Evolutionary conservation across 2,797 vertebrate genomes (phyloP).

Genomic region (Pitangus sulphuratus): DNA sequence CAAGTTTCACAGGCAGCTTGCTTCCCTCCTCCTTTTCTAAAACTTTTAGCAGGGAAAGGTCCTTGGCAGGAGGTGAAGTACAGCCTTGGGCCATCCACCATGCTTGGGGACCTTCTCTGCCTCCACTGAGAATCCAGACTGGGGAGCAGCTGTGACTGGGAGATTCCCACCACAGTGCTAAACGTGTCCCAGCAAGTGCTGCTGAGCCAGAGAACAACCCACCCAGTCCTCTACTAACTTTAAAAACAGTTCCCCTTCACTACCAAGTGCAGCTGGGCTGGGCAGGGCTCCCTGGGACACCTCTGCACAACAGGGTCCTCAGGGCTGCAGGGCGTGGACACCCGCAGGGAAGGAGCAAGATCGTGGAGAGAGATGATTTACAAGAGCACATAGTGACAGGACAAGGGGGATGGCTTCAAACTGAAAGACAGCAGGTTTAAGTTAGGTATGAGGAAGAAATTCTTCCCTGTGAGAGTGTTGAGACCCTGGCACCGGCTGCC

Average conservation of each 20-base stretch:
- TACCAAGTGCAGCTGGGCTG: not conserved
- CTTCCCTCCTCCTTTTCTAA: not conserved
- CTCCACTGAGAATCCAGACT: not conserved
- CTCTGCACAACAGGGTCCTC: not conserved
- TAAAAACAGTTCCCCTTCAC: not conserved
- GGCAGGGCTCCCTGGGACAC: fast-evolving
- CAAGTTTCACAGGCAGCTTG: not conserved
- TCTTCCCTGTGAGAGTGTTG: not conserved
- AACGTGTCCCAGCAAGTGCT: slow-evolving; percentile 21
- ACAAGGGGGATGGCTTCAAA: not conserved
- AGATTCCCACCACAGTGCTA: not conserved
- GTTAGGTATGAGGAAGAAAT: not conserved
- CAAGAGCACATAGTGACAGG: not conserved
- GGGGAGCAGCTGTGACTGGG: slow-evolving; percentile 20
- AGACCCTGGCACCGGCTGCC: not conserved
- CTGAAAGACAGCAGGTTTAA: not conserved
- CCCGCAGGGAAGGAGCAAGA: not conserved
- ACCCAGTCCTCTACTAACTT: not conserved
- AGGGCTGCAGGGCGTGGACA: not conserved
- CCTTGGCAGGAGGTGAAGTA: not conserved
- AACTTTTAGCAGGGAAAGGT: not conserved
- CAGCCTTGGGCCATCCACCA: not conserved
- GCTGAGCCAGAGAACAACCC: not conserved
- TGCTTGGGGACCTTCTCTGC: not conserved
- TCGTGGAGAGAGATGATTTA: not conserved